Evolutionary conservation across 1,140 invertebrate genomes (phyloP), one percentile per base, ranked within the genome.

Genomic region (Drosophila hydei): DNA sequence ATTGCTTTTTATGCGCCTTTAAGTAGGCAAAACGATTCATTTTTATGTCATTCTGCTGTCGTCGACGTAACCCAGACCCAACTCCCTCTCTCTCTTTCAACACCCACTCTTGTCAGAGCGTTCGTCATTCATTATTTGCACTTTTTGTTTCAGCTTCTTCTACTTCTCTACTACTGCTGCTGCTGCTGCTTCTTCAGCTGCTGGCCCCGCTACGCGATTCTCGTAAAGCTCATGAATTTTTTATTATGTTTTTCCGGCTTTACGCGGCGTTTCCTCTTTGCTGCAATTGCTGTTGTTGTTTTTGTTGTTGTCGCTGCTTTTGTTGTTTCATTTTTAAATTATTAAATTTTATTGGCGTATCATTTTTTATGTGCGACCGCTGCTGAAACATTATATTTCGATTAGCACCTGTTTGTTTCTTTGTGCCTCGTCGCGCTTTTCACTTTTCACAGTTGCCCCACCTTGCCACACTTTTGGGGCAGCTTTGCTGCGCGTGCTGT

Each of bases 321-420:
- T 88, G 72, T 77, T 80, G 73, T 87, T 87, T 88, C 75, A 75
- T 83, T 83, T 88, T 88, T 87, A 88, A 87, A 87, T 87, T 87
- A 87, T 87, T 83, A 88, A 88, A 87, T 87, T 87, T 88, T 87
- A 87, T 87, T 87, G 84, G 72, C 84, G 72, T 83, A 87, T 87
- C 78, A 89, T 80, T 88, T 87, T 87, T 87, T 87, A 87, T 87
- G 83, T 69, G 79, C 80, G 81, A 87, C 61, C 81, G 77, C 80
- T 59, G 75, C 84, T 69, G 83, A 83, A 87, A 88, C 83, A 87
- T 87, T 87, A 87, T 87, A 83, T 87, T 87, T 87, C 83, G 83
- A 87, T 87, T 87, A 87, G 83, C 83, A 87, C 83, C 83, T 87
- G 83, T 88, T 88, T 87, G 83, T 77, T 63, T 27, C 19, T 36